Evolutionary conservation across 2,888 invertebrate species (phyloP).

Genomic region (Xestia ashworthii): DNA sequence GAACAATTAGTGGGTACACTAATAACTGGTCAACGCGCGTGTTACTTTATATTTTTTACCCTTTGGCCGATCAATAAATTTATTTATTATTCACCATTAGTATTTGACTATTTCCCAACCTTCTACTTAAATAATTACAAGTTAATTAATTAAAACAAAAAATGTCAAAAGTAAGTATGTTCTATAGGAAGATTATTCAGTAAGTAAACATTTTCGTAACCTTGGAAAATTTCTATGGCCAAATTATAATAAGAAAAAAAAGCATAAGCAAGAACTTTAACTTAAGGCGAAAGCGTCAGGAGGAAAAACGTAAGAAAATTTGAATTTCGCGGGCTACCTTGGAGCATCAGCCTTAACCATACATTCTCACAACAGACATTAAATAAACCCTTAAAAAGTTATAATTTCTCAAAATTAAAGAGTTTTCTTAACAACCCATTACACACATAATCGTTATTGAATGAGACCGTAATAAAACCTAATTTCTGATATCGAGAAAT

Average conservation of each 20-base stretch:
- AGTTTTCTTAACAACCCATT: not conserved
- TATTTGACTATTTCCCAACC: no score
- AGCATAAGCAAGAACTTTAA: not conserved
- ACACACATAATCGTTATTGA: not conserved
- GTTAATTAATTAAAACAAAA: not conserved
- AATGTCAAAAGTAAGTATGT: not conserved
- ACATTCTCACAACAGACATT: no score
- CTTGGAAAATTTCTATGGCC: not conserved
- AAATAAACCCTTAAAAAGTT: not conserved
- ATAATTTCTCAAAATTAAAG: not conserved
- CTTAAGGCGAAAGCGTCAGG: no score
- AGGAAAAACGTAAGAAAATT: no score
- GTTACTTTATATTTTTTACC: not conserved
- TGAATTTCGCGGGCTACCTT: no score
- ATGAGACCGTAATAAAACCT: conserved; percentile 1
- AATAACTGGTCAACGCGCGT: not conserved
- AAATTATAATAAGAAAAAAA: not conserved
- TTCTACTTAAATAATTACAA: not conserved
- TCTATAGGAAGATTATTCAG: not conserved
- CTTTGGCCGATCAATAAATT: not conserved
- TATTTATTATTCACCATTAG: not conserved
- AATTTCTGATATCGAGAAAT: conserved; percentile 12
- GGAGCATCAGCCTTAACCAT: not conserved
- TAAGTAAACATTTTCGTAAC: not conserved
- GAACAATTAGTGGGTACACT: not conserved